These are phyloP conservation scores for Hycleus cichorii DNA, from an alignment of 1,140 invertebrate genomes.

Conservation along the genomic window DNA sequence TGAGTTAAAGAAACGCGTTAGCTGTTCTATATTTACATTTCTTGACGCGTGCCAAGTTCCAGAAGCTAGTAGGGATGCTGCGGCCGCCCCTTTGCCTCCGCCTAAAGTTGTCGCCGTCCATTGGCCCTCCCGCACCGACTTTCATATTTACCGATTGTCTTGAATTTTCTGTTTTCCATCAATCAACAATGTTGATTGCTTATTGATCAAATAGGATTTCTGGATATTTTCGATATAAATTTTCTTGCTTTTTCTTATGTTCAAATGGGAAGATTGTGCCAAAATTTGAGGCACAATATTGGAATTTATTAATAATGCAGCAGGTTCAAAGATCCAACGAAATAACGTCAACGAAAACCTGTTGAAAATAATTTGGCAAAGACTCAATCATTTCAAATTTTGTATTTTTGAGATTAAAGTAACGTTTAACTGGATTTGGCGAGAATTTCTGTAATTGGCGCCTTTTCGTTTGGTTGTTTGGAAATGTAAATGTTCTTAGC, in stretches of 20 bases:
- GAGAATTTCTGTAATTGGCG: too few species aligned
- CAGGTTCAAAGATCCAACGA: conserved; percentile 14
- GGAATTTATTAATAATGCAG: too few species aligned
- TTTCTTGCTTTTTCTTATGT: neutral
- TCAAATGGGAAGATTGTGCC: too few species aligned
- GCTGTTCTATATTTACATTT: conserved; percentile 41
- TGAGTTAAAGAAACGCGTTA: conserved; percentile 30
- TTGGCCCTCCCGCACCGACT: conserved; percentile 29
- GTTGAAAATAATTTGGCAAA: conserved; percentile 16
- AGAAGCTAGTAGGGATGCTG: conserved; percentile 30
- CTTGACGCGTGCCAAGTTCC: conserved; percentile 41
- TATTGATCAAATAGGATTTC: neutral
- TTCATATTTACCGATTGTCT: neutral
- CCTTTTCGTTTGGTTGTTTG: too few species aligned
- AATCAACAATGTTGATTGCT: conserved; percentile 1
- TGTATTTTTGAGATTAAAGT: too few species aligned
- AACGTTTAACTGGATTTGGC: too few species aligned
- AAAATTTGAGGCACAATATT: too few species aligned
- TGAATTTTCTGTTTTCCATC: neutral
- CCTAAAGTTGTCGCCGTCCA: conserved; percentile 17
- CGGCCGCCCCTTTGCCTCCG: conserved; percentile 10
- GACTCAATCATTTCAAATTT: neutral
- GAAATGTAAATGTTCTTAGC: too few species aligned
- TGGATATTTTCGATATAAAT: neutral
- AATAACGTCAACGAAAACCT: conserved; percentile 19